Base-by-base conservation (phyloP, 1,140 invertebrate species). In the Megathymus violae region DNA sequence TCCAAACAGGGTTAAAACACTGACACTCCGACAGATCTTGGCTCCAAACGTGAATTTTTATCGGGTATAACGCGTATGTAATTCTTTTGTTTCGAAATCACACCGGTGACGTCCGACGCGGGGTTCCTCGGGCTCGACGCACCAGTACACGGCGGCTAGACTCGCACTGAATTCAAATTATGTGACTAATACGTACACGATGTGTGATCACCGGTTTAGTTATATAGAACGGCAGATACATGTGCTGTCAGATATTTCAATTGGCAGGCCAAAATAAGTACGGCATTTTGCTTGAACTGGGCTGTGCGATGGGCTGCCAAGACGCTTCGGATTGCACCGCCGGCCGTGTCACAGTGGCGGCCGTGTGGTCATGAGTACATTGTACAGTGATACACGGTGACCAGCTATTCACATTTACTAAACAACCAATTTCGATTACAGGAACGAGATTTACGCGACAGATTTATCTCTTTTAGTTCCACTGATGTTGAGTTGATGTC, bases 191-290 rank as follows among this genome's bases (percentile, higher is more conserved):
- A 46, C 54, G 43, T 46, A 59, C 27, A 46, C 43, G 41, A 59
- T 36, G 34, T 36, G 34, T n/a, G 67, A 22, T 34, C 48, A n/a
- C 44, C 63, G 40, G 58, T 71, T 58, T 58, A 34, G 14, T 50
- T 58, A 44, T 69, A 36, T 62, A 60, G 54, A 62, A 59, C 48
- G 66, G 67, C 78, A 76, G 50, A 64, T 85, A 80, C 75, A 82
- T 69, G n/a, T n/a, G 72, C 63, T 70, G 74, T 78, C 74, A 65
- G 76, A 78, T 77, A 82, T 88, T 83, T 82, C 84, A 89, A 88
- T 91, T 89, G 88, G 88, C 84, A 87, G 76, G 82, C 88, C 87
- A 85, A 91, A 91, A 91, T 91, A 89, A 91, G 90, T 90, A 67
- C 85, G 86, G 78, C 89, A 90, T 91, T 91, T 89, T 67, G 87